Evolutionary conservation across 2,797 vertebrate genomes (phyloP), one percentile per base, ranked within the genome.

Genomic region (Onychomys torridus): DNA sequence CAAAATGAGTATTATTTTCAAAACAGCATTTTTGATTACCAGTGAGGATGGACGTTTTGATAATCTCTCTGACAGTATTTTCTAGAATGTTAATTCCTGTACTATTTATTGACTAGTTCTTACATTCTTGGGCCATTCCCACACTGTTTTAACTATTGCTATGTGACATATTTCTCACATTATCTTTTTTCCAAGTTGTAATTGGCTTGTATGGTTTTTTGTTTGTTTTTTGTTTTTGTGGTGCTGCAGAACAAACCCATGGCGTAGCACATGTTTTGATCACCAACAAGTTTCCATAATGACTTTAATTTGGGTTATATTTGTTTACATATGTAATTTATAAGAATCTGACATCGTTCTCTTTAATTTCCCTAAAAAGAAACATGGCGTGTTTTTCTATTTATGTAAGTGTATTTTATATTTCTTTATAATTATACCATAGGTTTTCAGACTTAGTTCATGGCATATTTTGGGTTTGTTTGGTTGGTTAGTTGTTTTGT

Each of bases 41-140:
- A 95, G 34, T 96, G 79, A 96, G 65, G 69, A 85, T 97, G 75
- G 95, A 95, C 46, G 40, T 96, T 95, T 97, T 96, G 82, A 88
- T 86, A 94, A 89, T 90, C 76, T 95, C n/a, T 83, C 63, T 93
- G 29, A 27, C 93, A 71, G 19, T 89, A 89, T 93, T 97, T 95
- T 95, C 65, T 55, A 76, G 65, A 93, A 82, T 94, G 59, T 93
- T 96, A 92, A 96, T 85, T 94, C 14, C 37, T 93, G 6, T 88
- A 67, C 3, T 59, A 75, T 92, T 94, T 90, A 89, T 55, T 96
- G 83, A 96, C 85, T 94, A 95, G 97, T 94, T 95, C 71, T 19
- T 92, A 34, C 89, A 4, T 92, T 86, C 83, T 83, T 90, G 85
- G 23, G 37, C 23, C 89, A 95, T 96, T 82, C 52, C 77, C 79